phyloP scores from a whole-genome alignment of 2,888 invertebrate species.

The Pachymerium ferrugineum region DNA sequence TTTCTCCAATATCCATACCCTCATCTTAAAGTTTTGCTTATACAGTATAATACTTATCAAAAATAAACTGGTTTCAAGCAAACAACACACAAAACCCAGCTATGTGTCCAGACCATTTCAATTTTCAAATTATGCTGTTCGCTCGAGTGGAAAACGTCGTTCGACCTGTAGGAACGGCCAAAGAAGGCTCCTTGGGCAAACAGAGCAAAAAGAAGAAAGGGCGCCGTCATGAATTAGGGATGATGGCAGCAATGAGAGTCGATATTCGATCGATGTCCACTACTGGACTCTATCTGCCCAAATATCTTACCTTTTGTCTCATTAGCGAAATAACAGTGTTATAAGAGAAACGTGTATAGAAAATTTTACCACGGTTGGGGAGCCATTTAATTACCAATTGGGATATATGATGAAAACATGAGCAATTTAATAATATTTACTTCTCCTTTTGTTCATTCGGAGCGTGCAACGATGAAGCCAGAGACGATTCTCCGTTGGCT shows the following conservation, averaged over 20 bases:
- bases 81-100: neutral
- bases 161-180: neutral
- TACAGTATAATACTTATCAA: neutral
- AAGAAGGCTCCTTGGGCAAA: neutral
- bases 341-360: no score
- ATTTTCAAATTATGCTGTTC: constrained; percentile 8
- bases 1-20: no score
- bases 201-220: constrained; percentile 1
- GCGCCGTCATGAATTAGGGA: constrained; percentile 3
- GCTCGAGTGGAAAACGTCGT: constrained; percentile 9
- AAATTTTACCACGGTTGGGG: no score
- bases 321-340: no score
- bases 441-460: neutral
- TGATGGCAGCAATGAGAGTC: constrained; percentile 13
- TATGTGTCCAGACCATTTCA: constrained; percentile 7
- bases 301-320: no score
- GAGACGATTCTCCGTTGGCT: neutral
- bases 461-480: no score
- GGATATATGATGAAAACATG: no score
- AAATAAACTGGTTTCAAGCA: neutral
- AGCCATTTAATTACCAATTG: no score
- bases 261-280: constrained; percentile 8
- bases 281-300: neutral
- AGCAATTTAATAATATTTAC: no score
- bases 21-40: neutral